Evolutionary conservation across 2,113 vertebrate genomes (phyloP), one percentile per base, ranked within the genome.

Genomic region (Trichechus manatus): DNA sequence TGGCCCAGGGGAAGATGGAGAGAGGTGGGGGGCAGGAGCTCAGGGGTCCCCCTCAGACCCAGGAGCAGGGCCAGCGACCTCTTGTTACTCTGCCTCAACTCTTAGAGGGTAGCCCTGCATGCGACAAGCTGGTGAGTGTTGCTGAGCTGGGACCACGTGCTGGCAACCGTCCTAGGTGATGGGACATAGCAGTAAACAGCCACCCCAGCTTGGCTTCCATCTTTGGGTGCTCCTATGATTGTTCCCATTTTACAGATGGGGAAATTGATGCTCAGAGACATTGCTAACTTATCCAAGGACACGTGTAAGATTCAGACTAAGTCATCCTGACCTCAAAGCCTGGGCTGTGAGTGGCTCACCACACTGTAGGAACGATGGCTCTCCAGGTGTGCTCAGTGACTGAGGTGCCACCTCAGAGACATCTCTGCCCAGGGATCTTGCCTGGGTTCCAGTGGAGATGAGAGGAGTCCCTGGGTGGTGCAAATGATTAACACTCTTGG

Each of bases 311-410:
- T 14, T n/a, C 70, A 0, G 15, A 0, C 0, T n/a, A 1, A 23
- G 25, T 0, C 7, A 19, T 9, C 0, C 79, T 0, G 68, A 22
- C 56, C 9, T 5, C 3, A 0, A 2, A 68, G 22, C 50, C 89
- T 1, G 4, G 0, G 0, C 2, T 4, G 31, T 15, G 25, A 0
- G 11, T 0, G 33, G n/a, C 25, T 10, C 3, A 0, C 0, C 2
- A 0, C 0, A 1, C 47, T 1, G 29, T 64, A 10, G 10, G 23
- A 17, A 27, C 1, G 1, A 3, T 2, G 29, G 36, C 17, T 9
- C 14, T 47, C 59, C 19, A 1, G 31, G 15, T 6, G 13, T 1
- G 4, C 13, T 0, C 23, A n/a, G 9, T 27, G 17, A 15, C 5
- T 1, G 33, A 25, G 9, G 3, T 5, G 7, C 23, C 2, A 1